Base-by-base conservation (phyloP, 1,140 invertebrate species). In the Pteromalus puparum region DNA sequence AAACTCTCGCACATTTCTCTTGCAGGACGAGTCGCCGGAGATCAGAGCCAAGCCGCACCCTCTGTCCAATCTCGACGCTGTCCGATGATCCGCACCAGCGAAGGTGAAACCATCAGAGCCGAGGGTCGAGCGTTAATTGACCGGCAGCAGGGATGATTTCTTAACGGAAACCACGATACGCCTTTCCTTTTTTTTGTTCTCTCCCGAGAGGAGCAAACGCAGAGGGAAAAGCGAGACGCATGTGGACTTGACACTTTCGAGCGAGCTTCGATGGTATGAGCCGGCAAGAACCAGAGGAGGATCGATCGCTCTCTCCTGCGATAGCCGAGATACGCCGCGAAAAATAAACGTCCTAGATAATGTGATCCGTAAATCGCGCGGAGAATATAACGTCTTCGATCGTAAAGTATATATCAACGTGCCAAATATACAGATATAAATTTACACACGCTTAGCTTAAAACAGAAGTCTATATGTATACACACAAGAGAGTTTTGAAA, bases 291-390 rank as follows among this genome's bases (percentile, higher is more conserved):
- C n/a, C 13, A 10, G 68, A 70, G 26, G 26, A 24, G 26, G 28
- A 42, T 48, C 42, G 74, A 75, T 75, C n/a, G 21, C 38, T 75
- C 74, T 48, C 24, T 12, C n/a, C n/a, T n/a, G n/a, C 3, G 13
- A 30, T 13, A n/a, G 30, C 70, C 2, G 34, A 42, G 18, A 18
- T 46, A 46, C 38, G 12, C 48, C 48, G 48, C 48, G 28, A 18
- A 42, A 34, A 74, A 34, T 34, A 34, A 73, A 67, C 77, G 77
- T 73, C 79, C 42, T 48, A 81, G 24, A 81, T 81, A 30, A 72
- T 81, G 79, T 81, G 79, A 81, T 81, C 15, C n/a, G 15, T 28
- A 0, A 26, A 21, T 10, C 5, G 72, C 28, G 42, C 10, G 26
- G n/a, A 79, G 21, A 68, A 24, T 26, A 42, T 42, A 42, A 10